These are phyloP conservation scores for Panagrolaimus sp. DNA, from an alignment of 1,140 invertebrate genomes.

Conservation along the genomic window DNA sequence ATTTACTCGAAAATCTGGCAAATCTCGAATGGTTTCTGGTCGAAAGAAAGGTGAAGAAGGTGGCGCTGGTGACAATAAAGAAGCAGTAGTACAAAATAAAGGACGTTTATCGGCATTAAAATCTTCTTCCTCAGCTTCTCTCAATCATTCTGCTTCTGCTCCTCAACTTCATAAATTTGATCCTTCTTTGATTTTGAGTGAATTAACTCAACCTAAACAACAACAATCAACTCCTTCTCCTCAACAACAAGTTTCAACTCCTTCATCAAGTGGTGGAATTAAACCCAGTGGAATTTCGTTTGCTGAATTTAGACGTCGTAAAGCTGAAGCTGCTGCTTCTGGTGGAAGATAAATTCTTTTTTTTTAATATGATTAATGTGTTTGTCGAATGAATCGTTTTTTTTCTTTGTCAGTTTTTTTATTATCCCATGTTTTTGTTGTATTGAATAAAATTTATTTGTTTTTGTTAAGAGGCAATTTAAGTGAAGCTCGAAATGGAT, in stretches of 20 bases:
- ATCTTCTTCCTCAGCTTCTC: neutral
- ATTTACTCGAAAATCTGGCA: conserved; percentile 41
- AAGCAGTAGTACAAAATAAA: no score
- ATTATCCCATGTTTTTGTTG: no score
- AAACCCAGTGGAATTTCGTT: neutral
- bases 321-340: conserved; percentile 4
- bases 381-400: no score
- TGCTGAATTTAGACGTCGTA: conserved; percentile 4
- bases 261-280: neutral
- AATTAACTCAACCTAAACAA: neutral
- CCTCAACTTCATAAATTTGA: neutral
- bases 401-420: no score
- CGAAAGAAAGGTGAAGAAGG: conserved; percentile 11
- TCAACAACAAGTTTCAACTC: neutral
- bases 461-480: no score
- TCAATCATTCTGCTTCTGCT: neutral
- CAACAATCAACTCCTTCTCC: neutral
- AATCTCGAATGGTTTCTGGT: conserved; percentile 39
- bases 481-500: no score
- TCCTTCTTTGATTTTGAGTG: neutral
- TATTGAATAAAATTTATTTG: no score
- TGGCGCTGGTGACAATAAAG: no score
- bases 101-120: neutral
- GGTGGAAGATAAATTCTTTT: no score
- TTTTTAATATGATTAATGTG: no score